A percentile compares a stretch with the other conserved stretches of the same genome.
Conservation (phyloP, 1,140 invertebrate genomes). For the Apis florea region DNA sequence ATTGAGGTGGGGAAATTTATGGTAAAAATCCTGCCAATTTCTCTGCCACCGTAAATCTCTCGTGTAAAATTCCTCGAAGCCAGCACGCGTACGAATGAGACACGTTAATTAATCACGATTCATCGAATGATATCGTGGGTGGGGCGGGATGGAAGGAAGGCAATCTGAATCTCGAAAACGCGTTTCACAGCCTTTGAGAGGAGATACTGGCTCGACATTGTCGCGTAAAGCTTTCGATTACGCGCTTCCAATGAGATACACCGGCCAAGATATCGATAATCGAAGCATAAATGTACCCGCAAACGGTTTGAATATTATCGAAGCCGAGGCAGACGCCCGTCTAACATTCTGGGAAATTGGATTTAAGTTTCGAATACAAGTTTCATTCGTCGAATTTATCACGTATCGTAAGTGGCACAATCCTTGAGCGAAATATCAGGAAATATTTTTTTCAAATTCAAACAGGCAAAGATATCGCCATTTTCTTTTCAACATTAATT, state of each 20-base stretch:
- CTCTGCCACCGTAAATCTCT: not conserved
- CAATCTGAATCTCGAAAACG: constrained; percentile 12
- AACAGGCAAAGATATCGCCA: too few relatives aligned
- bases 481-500: too few relatives aligned
- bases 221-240: constrained; percentile 21
- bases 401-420: too few relatives aligned
- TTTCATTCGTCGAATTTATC: too few relatives aligned
- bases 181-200: not conserved
- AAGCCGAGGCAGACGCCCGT: not conserved
- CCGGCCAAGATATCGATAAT: constrained; percentile 9
- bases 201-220: not conserved
- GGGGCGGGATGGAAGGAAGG: not conserved
- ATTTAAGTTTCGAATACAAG: not conserved
- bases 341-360: not conserved
- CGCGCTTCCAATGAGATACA: not conserved
- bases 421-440: too few relatives aligned
- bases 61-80: not conserved
- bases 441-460: too few relatives aligned
- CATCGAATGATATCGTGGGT: not conserved
- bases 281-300: not conserved
- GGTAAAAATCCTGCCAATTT: not conserved
- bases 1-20: too few relatives aligned
- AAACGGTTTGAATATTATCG: not conserved
- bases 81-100: not conserved
- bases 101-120: constrained; percentile 23